These are phyloP conservation scores for Helicoverpa zea DNA, from an alignment of 1,140 invertebrate genomes.

Conservation along the genomic window DNA sequence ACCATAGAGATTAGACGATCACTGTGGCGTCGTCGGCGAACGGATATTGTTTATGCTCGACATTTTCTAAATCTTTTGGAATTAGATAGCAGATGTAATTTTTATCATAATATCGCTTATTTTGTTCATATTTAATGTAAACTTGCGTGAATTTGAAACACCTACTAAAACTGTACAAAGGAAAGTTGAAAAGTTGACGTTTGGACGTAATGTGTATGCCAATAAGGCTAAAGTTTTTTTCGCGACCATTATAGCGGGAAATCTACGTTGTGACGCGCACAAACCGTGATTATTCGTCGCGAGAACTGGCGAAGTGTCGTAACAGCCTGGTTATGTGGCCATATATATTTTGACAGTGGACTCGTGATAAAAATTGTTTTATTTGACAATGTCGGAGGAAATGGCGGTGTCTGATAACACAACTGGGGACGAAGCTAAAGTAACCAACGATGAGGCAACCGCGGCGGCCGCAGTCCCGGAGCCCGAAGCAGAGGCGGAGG, in stretches of 20 bases:
- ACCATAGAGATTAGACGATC: constrained; percentile 62
- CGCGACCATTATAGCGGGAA: constrained; percentile 83
- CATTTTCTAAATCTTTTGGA: constrained; percentile 71
- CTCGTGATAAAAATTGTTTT: constrained; percentile 73
- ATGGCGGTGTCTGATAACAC: constrained; percentile 84
- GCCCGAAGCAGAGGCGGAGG: constrained; percentile 39
- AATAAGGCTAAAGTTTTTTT: constrained; percentile 70
- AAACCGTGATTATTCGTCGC: constrained; percentile 74
- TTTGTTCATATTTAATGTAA: constrained; percentile 18
- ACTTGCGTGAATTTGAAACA: background rate
- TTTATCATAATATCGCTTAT: constrained; percentile 55
- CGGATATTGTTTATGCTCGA: constrained; percentile 85
- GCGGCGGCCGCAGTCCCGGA: constrained; percentile 49
- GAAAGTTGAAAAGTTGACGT: constrained; percentile 41
- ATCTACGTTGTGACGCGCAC: constrained; percentile 82
- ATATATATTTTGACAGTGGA: constrained; percentile 77
- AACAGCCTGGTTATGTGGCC: constrained; percentile 80
- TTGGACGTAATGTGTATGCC: constrained; percentile 53
- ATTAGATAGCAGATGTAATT: constrained; percentile 62
- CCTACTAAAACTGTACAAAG: constrained; percentile 6
- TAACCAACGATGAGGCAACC: constrained; percentile 53
- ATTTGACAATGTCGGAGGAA: constrained; percentile 85
- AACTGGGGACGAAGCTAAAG: constrained; percentile 69
- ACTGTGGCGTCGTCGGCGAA: constrained; percentile 77
- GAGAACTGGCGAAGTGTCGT: constrained; percentile 71